phyloP scores from a whole-genome alignment of 2,888 invertebrate genomes.

The Saturnia pavonia region DNA sequence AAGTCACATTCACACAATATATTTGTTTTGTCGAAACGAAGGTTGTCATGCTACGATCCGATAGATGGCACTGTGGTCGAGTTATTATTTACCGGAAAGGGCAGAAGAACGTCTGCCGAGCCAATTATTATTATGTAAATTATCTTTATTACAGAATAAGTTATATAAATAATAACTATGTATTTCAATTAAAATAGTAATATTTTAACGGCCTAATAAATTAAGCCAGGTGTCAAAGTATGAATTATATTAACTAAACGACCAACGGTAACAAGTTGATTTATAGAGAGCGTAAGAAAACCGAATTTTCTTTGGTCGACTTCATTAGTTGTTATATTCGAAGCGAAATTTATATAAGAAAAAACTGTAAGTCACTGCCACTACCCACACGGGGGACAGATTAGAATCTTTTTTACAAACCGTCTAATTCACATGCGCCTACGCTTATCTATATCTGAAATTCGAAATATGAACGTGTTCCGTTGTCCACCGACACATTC shows the following conservation, averaged over 20 bases:
- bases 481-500: conserved; percentile 45
- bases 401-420: conserved; percentile 69
- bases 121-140: not conserved
- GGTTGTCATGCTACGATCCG: too few species aligned
- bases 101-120: too few species aligned
- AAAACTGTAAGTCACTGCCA: conserved; percentile 67
- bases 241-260: conserved; percentile 60
- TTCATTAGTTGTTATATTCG: conserved; percentile 33
- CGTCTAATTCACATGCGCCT: conserved; percentile 67
- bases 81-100: too few species aligned
- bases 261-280: conserved; percentile 56
- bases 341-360: conserved; percentile 64
- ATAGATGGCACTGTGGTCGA: too few species aligned
- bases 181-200: conserved; percentile 53
- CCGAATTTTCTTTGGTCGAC: conserved; percentile 27
- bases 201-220: conserved; percentile 48
- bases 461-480: conserved; percentile 61
- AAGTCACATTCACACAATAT: too few species aligned
- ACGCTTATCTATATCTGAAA: conserved; percentile 68
- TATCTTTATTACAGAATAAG: not conserved
- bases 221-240: conserved; percentile 47
- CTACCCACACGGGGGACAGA: conserved; percentile 68
- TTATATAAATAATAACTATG: conserved; percentile 19
- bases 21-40: too few species aligned
- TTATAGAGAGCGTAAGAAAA: conserved; percentile 49